Percentiles rank a stretch among this genome's conserved stretches.
These are phyloP conservation scores for Ibycter americanus DNA, from an alignment of 2,797 vertebrate species.

Conservation along the genomic window DNA sequence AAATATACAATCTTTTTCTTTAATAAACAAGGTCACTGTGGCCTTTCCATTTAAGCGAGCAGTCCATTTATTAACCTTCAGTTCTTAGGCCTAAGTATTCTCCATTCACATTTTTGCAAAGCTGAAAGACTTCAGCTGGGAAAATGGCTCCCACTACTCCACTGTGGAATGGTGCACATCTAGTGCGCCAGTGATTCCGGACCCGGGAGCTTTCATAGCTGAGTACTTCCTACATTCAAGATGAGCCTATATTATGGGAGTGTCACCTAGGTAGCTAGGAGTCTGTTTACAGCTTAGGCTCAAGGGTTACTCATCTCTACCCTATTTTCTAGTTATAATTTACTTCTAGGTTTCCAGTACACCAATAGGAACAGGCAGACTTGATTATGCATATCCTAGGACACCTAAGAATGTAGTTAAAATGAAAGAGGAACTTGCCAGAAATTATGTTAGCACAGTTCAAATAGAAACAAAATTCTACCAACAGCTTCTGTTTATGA, in stretches of 20 bases:
- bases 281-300: background rate
- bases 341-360: background rate
- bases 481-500: background rate
- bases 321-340: background rate
- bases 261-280: background rate
- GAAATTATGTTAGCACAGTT: background rate
- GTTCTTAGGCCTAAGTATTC: background rate
- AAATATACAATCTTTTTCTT: background rate
- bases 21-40: background rate
- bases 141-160: background rate
- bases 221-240: background rate
- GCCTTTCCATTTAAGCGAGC: background rate
- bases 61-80: background rate
- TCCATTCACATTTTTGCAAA: background rate
- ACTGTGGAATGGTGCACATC: background rate
- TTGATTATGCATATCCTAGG: background rate
- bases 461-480: background rate
- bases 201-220: background rate
- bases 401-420: background rate
- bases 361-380: background rate
- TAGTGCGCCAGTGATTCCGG: background rate
- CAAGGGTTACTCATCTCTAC: background rate
- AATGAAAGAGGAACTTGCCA: background rate
- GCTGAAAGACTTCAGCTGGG: background rate
- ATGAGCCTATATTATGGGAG: background rate